Evolutionary conservation across 2,797 vertebrate genomes (phyloP).

Genomic region (Sebastes iracundus): DNA sequence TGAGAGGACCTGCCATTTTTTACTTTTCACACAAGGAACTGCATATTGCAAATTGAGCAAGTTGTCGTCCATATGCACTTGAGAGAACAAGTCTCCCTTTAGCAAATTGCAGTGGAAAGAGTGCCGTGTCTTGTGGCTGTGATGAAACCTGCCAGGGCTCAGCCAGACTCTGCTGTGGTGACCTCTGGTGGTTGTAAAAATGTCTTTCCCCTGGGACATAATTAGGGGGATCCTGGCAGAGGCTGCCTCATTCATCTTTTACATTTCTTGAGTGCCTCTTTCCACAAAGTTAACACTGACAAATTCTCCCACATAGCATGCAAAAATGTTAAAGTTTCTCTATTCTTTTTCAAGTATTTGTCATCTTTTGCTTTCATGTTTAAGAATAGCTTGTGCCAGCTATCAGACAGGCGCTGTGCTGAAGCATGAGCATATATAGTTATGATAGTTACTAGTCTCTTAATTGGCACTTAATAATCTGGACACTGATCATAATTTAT

Average conservation of each 20-base stretch:
- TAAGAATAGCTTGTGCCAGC: not conserved
- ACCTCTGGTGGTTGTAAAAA: constrained; percentile 56
- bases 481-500: not conserved
- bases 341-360: not conserved
- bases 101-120: constrained; percentile 4
- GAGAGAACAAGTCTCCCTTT: not conserved
- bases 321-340: constrained; percentile 1
- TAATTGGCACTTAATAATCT: not conserved
- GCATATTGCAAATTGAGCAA: not conserved
- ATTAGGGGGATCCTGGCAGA: constrained; percentile 50
- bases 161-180: constrained; percentile 41
- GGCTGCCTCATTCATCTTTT: constrained; percentile 47
- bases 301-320: constrained; percentile 15
- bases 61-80: not conserved
- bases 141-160: constrained; percentile 34
- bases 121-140: not conserved
- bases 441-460: not conserved
- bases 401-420: not conserved
- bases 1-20: not conserved
- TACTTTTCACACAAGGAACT: not conserved
- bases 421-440: not conserved
- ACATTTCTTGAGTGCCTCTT: constrained; percentile 37
- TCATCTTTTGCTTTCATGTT: not conserved
- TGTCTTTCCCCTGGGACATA: constrained; percentile 40
- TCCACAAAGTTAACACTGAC: constrained; percentile 40